phyloP scores from a whole-genome alignment of 2,113 vertebrate genomes.

The Scomber colias region DNA sequence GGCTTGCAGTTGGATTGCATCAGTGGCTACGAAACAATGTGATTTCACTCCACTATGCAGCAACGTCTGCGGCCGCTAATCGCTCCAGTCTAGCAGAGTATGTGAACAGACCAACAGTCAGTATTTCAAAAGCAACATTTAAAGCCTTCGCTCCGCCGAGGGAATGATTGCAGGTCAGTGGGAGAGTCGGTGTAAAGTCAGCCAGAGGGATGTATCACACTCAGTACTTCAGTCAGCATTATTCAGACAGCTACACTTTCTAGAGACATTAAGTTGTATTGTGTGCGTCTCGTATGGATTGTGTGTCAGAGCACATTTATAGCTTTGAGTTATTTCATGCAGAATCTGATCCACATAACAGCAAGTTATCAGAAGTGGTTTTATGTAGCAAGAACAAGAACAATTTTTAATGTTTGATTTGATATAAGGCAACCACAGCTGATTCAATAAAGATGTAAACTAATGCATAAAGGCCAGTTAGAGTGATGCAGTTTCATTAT shows the following conservation, averaged over 20 bases:
- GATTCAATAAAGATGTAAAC: background rate
- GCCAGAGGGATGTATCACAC: conserved; percentile 19
- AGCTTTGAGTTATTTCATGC: conserved; percentile 7
- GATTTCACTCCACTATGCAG: conserved; percentile 44
- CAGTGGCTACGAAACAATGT: conserved; percentile 34
- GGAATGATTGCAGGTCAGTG: conserved; percentile 36
- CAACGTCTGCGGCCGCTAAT: conserved; percentile 45
- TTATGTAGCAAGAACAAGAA: background rate
- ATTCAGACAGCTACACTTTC: conserved; percentile 15
- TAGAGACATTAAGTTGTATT: conserved; percentile 10
- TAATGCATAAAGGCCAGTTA: background rate
- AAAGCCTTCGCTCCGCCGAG: conserved; percentile 7
- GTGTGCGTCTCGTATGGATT: too few species aligned
- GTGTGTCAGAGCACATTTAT: background rate
- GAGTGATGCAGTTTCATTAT: background rate
- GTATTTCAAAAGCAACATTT: conserved; percentile 14
- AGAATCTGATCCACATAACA: background rate
- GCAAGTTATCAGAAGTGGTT: background rate
- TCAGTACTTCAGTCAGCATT: conserved; percentile 27
- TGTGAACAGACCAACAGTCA: conserved; percentile 1
- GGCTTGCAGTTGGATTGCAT: conserved; percentile 41
- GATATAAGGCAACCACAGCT: background rate
- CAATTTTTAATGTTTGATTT: background rate
- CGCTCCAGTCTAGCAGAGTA: conserved; percentile 10
- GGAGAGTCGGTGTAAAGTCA: conserved; percentile 24